Percentiles rank a stretch among this genome's conserved stretches.
phyloP scores from a whole-genome alignment of 1,140 invertebrate genomes.

The Eufriesea mexicana region DNA sequence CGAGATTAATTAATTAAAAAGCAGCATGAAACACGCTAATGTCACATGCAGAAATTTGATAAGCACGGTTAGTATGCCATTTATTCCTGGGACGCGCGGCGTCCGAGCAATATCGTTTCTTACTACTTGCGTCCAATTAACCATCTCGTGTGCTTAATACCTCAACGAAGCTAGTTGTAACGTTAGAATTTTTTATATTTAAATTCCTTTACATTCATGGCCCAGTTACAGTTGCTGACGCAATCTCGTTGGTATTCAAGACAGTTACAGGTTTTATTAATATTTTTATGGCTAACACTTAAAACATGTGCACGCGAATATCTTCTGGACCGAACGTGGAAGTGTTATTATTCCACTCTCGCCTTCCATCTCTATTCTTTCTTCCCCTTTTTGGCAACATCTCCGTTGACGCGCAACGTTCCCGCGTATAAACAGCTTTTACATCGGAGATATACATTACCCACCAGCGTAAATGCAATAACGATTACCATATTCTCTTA shows the following conservation, averaged over 20 bases:
- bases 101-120: constrained; percentile 29
- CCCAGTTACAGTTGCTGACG: constrained; percentile 2
- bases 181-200: background rate
- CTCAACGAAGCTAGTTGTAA: background rate
- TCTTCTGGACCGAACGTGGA: background rate
- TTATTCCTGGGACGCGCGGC: constrained; percentile 10
- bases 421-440: background rate
- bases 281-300: constrained; percentile 50
- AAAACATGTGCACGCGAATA: constrained; percentile 4
- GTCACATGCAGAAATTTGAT: background rate
- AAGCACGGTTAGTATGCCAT: background rate
- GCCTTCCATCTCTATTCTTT: background rate
- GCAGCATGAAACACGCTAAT: background rate
- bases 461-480: background rate
- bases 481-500: background rate
- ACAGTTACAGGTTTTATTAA: constrained; percentile 60
- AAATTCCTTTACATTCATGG: background rate
- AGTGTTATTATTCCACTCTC: background rate
- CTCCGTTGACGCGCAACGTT: background rate
- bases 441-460: background rate
- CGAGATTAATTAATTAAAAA: background rate
- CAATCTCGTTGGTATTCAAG: constrained; percentile 55
- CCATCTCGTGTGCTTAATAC: constrained; percentile 47
- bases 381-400: background rate
- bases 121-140: constrained; percentile 24